Base-by-base conservation (phyloP, 2,888 invertebrate genomes). In the Metellina segmentata region DNA sequence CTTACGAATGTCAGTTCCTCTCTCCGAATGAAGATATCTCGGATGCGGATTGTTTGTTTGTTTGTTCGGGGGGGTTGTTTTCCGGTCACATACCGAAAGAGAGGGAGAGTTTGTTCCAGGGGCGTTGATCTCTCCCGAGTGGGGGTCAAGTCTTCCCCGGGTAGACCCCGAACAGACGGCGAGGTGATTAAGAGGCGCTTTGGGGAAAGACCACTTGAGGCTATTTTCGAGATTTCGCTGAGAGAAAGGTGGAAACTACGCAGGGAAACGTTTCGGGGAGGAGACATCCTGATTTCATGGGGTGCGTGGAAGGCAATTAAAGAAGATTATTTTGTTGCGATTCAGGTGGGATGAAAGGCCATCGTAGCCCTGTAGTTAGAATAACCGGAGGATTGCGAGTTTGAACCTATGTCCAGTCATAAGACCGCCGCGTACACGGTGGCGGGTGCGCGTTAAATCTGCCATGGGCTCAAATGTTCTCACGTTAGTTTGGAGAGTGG, bases 21-120 rank as follows among this genome's bases (percentile, higher is more conserved):
- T 85, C 61, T 51, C 6, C 75, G 20, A 49, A 74, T 77, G 61
- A 75, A 53, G 53, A 71, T 90, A 69, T 89, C 69, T 89, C 49
- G 11, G 71, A 79, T 16, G 74, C 51, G 77, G 82, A n/a, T 53
- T 81, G 88, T 89, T 78, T 90, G 79, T 90, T 85, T 90, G 90
- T 90, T 79, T 78, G 61, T 69, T 85, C 7, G 70, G 16, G 72
- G 53, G 71, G 78, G 51, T 53, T 51, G 20, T 78, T 69, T 90
- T 90, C 89, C 89, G 89, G 89, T 53, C 77, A 79, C 78, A 78
- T 85, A 79, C 83, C 83, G 48, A 71, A 61, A 34, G 61, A 91
- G 91, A 91, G 86, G 81, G 86, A 81, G 90, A 85, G 90, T 85
- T 88, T 69, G 81, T 72, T 7, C 51, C 52, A 61, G 81, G 89